A percentile compares a stretch with the other conserved stretches of the same genome.
Conservation (phyloP, 2,888 invertebrate genomes). For the Drosophila mimetica region DNA sequence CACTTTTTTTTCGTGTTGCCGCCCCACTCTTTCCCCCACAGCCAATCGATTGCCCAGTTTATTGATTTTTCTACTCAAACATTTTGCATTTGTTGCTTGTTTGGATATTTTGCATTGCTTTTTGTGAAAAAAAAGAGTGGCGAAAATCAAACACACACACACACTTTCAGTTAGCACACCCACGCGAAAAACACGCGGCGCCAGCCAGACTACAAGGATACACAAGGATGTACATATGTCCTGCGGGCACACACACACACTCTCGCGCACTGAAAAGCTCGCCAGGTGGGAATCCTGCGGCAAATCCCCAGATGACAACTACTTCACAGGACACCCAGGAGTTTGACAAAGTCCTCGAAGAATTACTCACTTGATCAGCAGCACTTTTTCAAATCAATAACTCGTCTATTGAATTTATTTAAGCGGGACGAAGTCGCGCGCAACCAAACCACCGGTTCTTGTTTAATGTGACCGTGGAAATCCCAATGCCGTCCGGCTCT, state of each 20-base stretch:
- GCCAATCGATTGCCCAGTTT: conserved; percentile 31
- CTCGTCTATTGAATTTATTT: conserved; percentile 58
- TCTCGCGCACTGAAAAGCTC: conserved; percentile 28
- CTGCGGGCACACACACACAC: conserved; percentile 10
- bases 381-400: conserved; percentile 75
- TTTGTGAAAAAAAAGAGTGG: conserved; percentile 6
- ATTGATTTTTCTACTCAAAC: conserved; percentile 66
- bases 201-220: conserved; percentile 77
- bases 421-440: conserved; percentile 75
- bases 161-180: conserved; percentile 9
- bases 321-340: neutral
- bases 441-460: conserved; percentile 73
- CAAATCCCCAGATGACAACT: neutral
- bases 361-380: conserved; percentile 78
- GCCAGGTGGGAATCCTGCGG: neutral
- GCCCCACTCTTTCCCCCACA: neutral
- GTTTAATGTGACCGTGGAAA: neutral
- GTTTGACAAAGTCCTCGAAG: neutral
- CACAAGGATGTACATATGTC: conserved; percentile 62
- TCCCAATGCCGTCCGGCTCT: too few relatives aligned
- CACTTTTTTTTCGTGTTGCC: conserved; percentile 1
- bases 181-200: conserved; percentile 74
- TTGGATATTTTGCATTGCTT: neutral
- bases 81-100: conserved; percentile 15
- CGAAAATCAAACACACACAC: conserved; percentile 39